phyloP scores from a whole-genome alignment of 2,888 invertebrate genomes.

The Conistra vaccinii region DNA sequence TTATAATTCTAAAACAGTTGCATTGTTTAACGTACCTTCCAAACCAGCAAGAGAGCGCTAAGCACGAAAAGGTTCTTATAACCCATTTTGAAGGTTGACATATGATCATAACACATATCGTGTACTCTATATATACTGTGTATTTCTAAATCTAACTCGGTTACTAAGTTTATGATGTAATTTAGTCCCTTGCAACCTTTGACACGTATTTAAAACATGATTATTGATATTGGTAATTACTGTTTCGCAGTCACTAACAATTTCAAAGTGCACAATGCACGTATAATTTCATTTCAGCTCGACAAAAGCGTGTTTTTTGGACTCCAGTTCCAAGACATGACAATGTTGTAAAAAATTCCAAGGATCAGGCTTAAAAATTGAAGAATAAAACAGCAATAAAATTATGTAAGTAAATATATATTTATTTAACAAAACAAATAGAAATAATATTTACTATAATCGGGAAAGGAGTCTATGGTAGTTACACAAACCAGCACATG shows the following conservation, averaged over 20 bases:
- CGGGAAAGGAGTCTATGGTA: neutral
- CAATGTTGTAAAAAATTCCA: neutral
- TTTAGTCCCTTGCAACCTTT: constrained; percentile 57
- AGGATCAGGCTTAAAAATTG: neutral
- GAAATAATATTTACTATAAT: constrained; percentile 4
- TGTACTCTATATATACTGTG: constrained; percentile 79
- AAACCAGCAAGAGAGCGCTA: constrained; percentile 63
- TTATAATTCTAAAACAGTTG: neutral
- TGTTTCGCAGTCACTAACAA: constrained; percentile 13
- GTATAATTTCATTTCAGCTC: constrained; percentile 3
- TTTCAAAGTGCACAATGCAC: constrained; percentile 34
- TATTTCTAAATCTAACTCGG: constrained; percentile 80
- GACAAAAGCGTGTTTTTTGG: neutral
- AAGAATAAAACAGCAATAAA: constrained; percentile 28
- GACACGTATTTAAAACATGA: constrained; percentile 76
- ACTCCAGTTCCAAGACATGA: neutral
- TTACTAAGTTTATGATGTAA: constrained; percentile 78
- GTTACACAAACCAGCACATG: neutral
- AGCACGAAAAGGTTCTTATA: constrained; percentile 67
- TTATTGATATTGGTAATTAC: constrained; percentile 30
- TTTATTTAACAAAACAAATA: constrained; percentile 31
- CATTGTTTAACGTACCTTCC: constrained; percentile 64
- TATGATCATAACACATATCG: constrained; percentile 70
- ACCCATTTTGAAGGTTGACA: constrained; percentile 75
- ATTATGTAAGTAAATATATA: constrained; percentile 31